phyloP scores from a whole-genome alignment of 1,140 invertebrate species.

The Gyrodactylus salaris region DNA sequence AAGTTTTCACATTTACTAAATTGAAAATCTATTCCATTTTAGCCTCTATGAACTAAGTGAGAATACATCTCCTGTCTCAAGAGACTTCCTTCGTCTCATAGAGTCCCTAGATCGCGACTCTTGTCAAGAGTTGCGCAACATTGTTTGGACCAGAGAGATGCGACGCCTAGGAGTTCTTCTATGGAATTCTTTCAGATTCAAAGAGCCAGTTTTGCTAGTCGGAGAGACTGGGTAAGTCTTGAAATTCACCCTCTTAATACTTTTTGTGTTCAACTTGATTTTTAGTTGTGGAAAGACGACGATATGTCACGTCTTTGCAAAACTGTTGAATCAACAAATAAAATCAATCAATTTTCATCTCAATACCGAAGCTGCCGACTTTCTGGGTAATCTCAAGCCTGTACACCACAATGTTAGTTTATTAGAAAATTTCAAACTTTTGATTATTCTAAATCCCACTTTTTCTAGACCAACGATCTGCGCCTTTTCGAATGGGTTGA shows the following conservation, averaged over 20 bases:
- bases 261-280: too few relatives aligned
- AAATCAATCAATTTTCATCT: slow-evolving; percentile 77
- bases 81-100: background rate
- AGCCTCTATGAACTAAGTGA: slow-evolving; percentile 39
- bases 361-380: slow-evolving; percentile 87
- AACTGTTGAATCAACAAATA: slow-evolving; percentile 30
- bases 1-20: background rate
- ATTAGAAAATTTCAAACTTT: slow-evolving; percentile 10
- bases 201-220: slow-evolving; percentile 70
- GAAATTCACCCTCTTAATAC: too few relatives aligned
- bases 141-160: slow-evolving; percentile 75
- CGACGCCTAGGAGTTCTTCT: slow-evolving; percentile 57
- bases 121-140: slow-evolving; percentile 18
- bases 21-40: background rate
- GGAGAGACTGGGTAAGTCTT: slow-evolving; percentile 46
- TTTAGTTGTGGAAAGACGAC: slow-evolving; percentile 75
- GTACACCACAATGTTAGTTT: slow-evolving; percentile 28
- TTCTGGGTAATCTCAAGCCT: slow-evolving; percentile 67
- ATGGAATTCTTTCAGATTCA: slow-evolving; percentile 45
- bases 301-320: slow-evolving; percentile 50
- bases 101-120: background rate
- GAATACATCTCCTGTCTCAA: slow-evolving; percentile 32
- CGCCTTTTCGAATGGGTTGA: slow-evolving; percentile 85
- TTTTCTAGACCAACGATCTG: background rate
- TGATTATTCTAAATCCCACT: background rate